These are phyloP conservation scores for Pachypsylla venusta DNA, from an alignment of 1,140 invertebrate genomes.

Conservation along the genomic window DNA sequence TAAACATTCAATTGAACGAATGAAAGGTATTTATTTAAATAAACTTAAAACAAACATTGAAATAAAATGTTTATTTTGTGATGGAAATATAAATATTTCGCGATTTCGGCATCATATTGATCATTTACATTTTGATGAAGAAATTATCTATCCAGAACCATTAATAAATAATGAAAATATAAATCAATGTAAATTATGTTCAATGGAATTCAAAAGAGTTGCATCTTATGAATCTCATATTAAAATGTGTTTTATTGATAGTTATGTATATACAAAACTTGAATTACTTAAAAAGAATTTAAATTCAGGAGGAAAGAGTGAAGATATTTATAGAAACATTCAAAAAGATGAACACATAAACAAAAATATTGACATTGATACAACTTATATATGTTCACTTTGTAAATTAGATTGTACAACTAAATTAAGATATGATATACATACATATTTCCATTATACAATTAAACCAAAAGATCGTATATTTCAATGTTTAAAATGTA, in stretches of 20 bases:
- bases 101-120: neutral
- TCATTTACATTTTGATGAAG: neutral
- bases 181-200: neutral
- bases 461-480: neutral
- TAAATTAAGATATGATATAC: neutral
- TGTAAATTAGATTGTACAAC: neutral
- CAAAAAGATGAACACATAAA: too few species aligned
- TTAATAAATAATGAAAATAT: neutral
- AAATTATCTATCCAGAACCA: neutral
- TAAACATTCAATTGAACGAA: neutral
- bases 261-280: too few species aligned
- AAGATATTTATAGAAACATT: too few species aligned
- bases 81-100: neutral
- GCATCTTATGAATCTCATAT: neutral
- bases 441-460: neutral
- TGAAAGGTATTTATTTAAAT: neutral
- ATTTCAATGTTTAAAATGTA: neutral
- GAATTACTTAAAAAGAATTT: too few species aligned
- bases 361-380: too few species aligned
- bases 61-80: neutral
- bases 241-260: neutral
- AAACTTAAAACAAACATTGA: neutral
- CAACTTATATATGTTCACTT: neutral
- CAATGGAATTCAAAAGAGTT: neutral
- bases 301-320: too few species aligned